Evolutionary conservation across 2,113 vertebrate genomes (phyloP).

Genomic region (Ptyas mucosa): DNA sequence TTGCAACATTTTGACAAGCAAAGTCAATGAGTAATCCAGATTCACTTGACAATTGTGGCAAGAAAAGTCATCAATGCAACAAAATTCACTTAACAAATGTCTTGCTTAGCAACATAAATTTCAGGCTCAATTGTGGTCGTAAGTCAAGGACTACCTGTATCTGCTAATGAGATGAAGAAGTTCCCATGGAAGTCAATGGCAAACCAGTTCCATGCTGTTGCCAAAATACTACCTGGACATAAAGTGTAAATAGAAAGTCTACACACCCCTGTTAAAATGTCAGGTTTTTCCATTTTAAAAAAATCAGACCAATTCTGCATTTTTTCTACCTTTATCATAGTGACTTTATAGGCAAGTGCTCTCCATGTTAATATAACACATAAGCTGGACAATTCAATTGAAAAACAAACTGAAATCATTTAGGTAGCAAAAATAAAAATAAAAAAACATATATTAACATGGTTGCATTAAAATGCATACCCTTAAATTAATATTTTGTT

Average conservation of each 20-base stretch:
- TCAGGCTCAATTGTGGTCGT: too few species aligned
- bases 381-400: not conserved
- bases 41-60: not conserved
- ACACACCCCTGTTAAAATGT: not conserved
- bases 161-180: not conserved
- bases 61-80: not conserved
- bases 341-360: not conserved
- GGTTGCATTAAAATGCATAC: not conserved
- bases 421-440: not conserved
- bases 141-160: not conserved
- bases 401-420: not conserved
- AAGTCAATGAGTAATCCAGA: not conserved
- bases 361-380: not conserved
- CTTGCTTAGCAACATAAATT: too few species aligned
- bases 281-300: not conserved
- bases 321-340: not conserved
- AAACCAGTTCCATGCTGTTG: not conserved
- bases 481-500: not conserved
- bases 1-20: not conserved
- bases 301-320: not conserved
- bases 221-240: not conserved
- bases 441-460: not conserved
- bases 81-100: too few species aligned
- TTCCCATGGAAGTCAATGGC: not conserved
- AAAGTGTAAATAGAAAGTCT: not conserved